Conservation (phyloP, 2,888 invertebrate species). For the Malthinus flaveolus region DNA sequence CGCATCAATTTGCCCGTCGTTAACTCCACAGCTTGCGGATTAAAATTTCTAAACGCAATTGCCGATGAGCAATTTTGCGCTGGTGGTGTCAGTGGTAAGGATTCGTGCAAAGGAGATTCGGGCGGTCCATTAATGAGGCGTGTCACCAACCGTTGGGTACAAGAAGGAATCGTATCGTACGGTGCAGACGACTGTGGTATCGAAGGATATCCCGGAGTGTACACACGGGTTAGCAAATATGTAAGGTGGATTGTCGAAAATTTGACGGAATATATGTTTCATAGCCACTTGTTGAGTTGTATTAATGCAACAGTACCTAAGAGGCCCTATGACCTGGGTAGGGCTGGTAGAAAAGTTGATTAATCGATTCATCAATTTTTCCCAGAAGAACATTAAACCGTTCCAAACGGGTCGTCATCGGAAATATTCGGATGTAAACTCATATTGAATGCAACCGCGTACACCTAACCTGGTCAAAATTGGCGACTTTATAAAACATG, state of each 20-base stretch:
- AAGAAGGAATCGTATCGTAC: slow-evolving; percentile 60
- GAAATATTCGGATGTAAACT: too few species aligned
- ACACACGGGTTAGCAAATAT: slow-evolving; percentile 57
- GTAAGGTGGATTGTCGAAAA: slow-evolving; percentile 57
- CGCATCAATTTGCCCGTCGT: slow-evolving; percentile 13
- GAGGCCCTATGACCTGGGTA: too few species aligned
- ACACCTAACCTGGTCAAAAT: too few species aligned
- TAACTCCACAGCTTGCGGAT: slow-evolving; percentile 13
- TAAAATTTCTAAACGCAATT: slow-evolving; percentile 54
- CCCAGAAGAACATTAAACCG: too few species aligned
- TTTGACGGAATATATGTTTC: neutral
- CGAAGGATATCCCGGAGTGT: slow-evolving; percentile 57
- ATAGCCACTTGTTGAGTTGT: too few species aligned
- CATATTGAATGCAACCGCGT: too few species aligned
- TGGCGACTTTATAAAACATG: too few species aligned
- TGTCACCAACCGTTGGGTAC: slow-evolving; percentile 44
- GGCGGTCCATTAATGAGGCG: slow-evolving; percentile 59
- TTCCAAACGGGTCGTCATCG: too few species aligned
- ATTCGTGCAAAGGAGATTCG: slow-evolving; percentile 60
- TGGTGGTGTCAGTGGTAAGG: slow-evolving; percentile 55
- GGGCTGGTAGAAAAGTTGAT: too few species aligned
- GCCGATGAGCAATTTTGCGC: slow-evolving; percentile 57
- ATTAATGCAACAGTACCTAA: too few species aligned
- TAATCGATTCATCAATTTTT: too few species aligned
- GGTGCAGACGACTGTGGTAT: slow-evolving; percentile 55